phyloP scores from a whole-genome alignment of 2,113 vertebrate species.

The Apeltes quadracus region DNA sequence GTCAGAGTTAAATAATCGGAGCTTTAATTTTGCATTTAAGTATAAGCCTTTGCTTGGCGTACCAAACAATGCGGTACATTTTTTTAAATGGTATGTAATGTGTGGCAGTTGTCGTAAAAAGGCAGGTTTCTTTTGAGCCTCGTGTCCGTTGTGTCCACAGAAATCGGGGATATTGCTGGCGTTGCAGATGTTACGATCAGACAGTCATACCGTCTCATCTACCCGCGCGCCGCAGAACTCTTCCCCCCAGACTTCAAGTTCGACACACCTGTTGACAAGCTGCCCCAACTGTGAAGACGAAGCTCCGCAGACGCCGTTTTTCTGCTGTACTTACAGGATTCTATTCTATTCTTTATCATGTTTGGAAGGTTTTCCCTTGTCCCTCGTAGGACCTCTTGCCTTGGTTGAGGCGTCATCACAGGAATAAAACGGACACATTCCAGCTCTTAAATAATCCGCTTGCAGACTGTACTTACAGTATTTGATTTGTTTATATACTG shows the following conservation, averaged over 20 bases:
- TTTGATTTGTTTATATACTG: constrained; percentile 77
- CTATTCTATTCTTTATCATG: constrained; percentile 34
- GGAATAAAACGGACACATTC: constrained; percentile 78
- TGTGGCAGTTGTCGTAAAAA: background rate
- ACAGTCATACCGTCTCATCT: constrained; percentile 97
- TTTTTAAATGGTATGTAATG: background rate
- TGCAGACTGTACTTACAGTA: constrained; percentile 66
- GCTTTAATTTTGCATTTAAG: background rate
- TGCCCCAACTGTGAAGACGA: constrained; percentile 90
- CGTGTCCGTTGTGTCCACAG: constrained; percentile 70
- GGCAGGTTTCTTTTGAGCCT: background rate
- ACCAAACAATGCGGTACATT: background rate
- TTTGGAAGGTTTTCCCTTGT: constrained; percentile 53
- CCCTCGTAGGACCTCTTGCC: constrained; percentile 49
- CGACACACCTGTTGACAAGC: constrained; percentile 97
- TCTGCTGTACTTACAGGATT: constrained; percentile 59
- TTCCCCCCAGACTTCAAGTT: constrained; percentile 99
- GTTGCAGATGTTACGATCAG: constrained; percentile 99
- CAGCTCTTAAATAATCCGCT: constrained; percentile 68
- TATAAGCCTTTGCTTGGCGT: background rate
- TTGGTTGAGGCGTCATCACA: constrained; percentile 57
- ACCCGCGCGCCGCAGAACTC: constrained; percentile 95
- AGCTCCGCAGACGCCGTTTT: constrained; percentile 9
- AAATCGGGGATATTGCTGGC: constrained; percentile 98
- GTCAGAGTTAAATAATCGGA: no score